Evolutionary conservation across 2,888 invertebrate species (phyloP).

Genomic region (Arge pagana): DNA sequence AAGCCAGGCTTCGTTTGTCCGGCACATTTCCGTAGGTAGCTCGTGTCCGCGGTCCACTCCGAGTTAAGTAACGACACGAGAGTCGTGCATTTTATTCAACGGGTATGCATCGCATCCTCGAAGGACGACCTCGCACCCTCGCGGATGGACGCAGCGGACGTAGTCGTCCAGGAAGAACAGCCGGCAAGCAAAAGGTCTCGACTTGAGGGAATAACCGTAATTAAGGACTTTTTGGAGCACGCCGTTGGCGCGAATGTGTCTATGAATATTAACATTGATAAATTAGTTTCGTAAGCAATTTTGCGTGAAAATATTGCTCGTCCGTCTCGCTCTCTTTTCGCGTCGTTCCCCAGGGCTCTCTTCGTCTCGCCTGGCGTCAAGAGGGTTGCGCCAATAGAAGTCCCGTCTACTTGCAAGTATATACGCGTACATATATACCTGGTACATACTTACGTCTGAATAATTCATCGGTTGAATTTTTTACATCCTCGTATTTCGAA

Average conservation of each 20-base stretch:
- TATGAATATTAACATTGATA: constrained; percentile 44
- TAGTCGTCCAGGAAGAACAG: not conserved
- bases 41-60: no score
- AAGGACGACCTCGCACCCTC: no score
- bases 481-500: constrained; percentile 15
- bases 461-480: constrained; percentile 21
- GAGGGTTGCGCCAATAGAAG: not conserved
- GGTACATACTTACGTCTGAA: constrained; percentile 5
- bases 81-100: no score
- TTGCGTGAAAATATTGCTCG: constrained; percentile 34
- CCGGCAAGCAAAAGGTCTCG: not conserved
- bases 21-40: no score
- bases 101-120: no score
- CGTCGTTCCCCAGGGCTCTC: not conserved
- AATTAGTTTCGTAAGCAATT: constrained; percentile 37
- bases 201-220: constrained; percentile 17
- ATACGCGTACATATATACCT: not conserved
- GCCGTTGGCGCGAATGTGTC: constrained; percentile 28
- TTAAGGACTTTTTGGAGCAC: constrained; percentile 25
- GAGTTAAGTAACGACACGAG: no score
- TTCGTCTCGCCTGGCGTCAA: not conserved
- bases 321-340: constrained; percentile 14
- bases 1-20: no score
- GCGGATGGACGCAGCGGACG: no score
- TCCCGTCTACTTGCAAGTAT: not conserved